These are phyloP conservation scores for Gymnoscelis rufifasciata DNA, from an alignment of 2,888 invertebrate species.

Conservation along the genomic window DNA sequence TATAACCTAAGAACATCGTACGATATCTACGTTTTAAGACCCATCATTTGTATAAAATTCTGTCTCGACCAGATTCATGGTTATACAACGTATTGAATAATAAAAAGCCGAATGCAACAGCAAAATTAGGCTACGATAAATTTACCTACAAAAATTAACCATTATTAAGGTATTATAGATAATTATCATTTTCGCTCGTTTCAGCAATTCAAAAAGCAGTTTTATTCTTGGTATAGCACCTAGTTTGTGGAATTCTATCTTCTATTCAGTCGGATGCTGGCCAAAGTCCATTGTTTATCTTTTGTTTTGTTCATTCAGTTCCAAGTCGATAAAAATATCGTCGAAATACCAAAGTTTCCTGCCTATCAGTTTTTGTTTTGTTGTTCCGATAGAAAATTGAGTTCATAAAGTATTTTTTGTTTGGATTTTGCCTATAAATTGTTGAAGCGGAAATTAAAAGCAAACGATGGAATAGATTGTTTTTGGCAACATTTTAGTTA, in stretches of 20 bases:
- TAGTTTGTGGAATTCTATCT: background rate
- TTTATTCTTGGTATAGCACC: constrained; percentile 3
- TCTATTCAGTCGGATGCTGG: constrained; percentile 23
- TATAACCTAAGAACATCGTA: no score
- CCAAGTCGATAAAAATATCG: constrained; percentile 28
- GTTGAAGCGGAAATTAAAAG: constrained; percentile 16
- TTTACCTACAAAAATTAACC: no score
- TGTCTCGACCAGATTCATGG: no score
- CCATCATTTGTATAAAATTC: no score
- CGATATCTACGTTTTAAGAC: no score
- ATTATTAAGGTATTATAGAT: no score
- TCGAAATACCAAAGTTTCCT: constrained; percentile 21
- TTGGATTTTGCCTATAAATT: constrained; percentile 18
- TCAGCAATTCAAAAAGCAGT: no score
- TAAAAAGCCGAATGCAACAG: no score
- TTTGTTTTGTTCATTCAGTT: constrained; percentile 27
- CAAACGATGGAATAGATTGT: constrained; percentile 3
- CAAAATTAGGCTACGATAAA: no score
- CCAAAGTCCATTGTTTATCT: constrained; percentile 30
- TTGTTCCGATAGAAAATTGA: constrained; percentile 18
- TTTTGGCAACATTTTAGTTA: constrained; percentile 2
- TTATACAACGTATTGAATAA: no score
- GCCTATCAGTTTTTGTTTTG: constrained; percentile 21
- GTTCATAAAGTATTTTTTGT: constrained; percentile 21
- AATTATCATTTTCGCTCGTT: no score